Evolutionary conservation across 1,140 invertebrate species (phyloP), one percentile per base, ranked within the genome.

Genomic region (Orchesella cincta): DNA sequence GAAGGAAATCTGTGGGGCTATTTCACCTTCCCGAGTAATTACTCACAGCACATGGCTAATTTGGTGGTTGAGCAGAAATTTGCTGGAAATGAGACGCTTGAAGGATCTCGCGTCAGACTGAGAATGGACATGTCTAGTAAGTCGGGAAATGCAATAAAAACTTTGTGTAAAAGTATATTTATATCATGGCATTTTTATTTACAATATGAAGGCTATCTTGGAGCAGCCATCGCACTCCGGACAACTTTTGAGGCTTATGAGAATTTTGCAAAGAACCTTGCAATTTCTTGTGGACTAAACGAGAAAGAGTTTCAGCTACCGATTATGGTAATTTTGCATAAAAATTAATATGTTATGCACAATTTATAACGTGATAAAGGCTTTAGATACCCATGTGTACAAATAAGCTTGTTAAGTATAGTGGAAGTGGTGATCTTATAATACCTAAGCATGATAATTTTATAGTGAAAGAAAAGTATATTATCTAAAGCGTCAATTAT

Each of bases 91-190:
- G 52, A 57, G 14, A 57, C 52, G 23, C 5, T 57, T 3, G 52
- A 57, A 57, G 52, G 52, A 3, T 57, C 52, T 3, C 52, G 52
- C 5, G 52, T 57, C 23, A 12, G 23, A 5, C 23, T 57, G 52
- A 57, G 8, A 18, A 57, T 57, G 52, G 52, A 57, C 23, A 57
- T 57, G 52, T 57, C 52, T n/a, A 3, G 52, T 57, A 23, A 57
- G 52, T 57, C 23, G 52, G 23, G 23, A 57, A 57, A 57, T 57
- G 14, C 39, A 46, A 46, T 46, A 46, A 46, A 57, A 57, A 57
- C 52, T 23, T 57, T 8, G 8, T n/a, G n/a, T n/a, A n/a, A n/a
- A n/a, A 46, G 8, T 46, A 46, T 46, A 12, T 46, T 20, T 57
- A 57, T 14, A n/a, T 23, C 3, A 57, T 26, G 23, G 14, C 23